phyloP scores from a whole-genome alignment of 2,888 invertebrate species.

The Auanema freiburgensis region DNA sequence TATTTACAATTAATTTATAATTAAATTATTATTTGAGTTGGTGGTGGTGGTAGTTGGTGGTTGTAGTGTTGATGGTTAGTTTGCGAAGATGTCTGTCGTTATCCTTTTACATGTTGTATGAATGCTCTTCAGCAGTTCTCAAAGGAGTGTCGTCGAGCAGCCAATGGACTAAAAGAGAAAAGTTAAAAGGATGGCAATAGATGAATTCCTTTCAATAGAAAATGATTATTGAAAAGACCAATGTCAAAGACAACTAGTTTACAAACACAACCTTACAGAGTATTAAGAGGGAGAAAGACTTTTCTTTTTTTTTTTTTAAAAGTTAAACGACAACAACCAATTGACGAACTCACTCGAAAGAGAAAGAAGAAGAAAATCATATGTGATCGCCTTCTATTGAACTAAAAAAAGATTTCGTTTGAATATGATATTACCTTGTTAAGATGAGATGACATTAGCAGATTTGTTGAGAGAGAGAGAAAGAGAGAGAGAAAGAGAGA shows the following conservation, averaged over 20 bases:
- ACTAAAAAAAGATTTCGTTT: too few species aligned
- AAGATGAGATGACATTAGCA: too few species aligned
- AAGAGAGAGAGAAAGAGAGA: conserved; percentile 2
- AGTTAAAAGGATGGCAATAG: not conserved
- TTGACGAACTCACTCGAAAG: conserved; percentile 7
- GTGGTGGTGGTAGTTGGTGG: too few species aligned
- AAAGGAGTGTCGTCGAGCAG: conserved; percentile 42
- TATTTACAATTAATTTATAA: too few species aligned
- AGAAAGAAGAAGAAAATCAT: conserved; percentile 4
- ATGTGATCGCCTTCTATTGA: not conserved
- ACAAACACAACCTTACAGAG: not conserved
- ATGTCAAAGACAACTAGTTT: not conserved
- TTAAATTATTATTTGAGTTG: too few species aligned
- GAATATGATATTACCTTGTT: too few species aligned
- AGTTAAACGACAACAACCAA: conserved; percentile 4
- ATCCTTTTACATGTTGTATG: too few species aligned
- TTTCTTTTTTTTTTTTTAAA: not conserved
- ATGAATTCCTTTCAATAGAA: too few species aligned
- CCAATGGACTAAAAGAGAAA: conserved; percentile 35
- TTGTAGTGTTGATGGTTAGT: too few species aligned
- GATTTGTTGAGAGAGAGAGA: not conserved
- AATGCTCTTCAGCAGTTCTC: conserved; percentile 34
- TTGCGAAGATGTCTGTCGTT: too few species aligned
- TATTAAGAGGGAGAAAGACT: not conserved
- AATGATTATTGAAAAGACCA: not conserved